Conservation (phyloP, 1,140 invertebrate genomes). For the Zaprionus ghesquierei region DNA sequence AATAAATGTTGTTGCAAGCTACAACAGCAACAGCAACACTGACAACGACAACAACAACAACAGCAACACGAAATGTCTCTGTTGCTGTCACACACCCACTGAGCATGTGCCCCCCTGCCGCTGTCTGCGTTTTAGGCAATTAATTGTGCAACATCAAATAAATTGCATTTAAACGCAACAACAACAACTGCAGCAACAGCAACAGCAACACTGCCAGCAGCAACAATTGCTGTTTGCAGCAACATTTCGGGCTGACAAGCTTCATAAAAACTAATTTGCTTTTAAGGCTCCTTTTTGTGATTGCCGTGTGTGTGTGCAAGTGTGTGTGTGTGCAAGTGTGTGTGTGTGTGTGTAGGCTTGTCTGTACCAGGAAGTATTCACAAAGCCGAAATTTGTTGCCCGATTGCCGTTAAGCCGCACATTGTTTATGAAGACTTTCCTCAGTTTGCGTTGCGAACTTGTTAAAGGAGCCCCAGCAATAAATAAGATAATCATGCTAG, state of each 20-base stretch:
- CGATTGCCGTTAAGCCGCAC: not conserved
- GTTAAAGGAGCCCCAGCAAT: not conserved
- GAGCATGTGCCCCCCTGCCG: constrained; percentile 27
- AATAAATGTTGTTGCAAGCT: constrained; percentile 65
- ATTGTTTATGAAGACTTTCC: not conserved
- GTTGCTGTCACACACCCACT: constrained; percentile 48
- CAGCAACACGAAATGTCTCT: constrained; percentile 49
- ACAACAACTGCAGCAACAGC: constrained; percentile 32
- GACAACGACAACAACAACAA: constrained; percentile 41
- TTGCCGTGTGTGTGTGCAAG: constrained; percentile 27
- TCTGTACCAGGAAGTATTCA: not conserved
- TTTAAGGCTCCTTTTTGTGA: constrained; percentile 29
- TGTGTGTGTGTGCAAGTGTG: not conserved
- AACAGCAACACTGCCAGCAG: constrained; percentile 30
- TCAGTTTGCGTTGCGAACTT: not conserved
- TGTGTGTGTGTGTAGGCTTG: not conserved
- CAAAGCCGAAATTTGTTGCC: not conserved
- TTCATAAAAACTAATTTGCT: constrained; percentile 74
- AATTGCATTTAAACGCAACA: constrained; percentile 69
- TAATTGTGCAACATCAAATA: constrained; percentile 78
- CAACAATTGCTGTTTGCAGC: constrained; percentile 33
- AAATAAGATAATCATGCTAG: constrained; percentile 1
- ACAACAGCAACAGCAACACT: constrained; percentile 29
- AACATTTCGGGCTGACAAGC: constrained; percentile 49
- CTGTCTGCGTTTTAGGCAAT: constrained; percentile 59